phyloP scores from a whole-genome alignment of 2,888 invertebrate species.

The Coleophora flavipennella region DNA sequence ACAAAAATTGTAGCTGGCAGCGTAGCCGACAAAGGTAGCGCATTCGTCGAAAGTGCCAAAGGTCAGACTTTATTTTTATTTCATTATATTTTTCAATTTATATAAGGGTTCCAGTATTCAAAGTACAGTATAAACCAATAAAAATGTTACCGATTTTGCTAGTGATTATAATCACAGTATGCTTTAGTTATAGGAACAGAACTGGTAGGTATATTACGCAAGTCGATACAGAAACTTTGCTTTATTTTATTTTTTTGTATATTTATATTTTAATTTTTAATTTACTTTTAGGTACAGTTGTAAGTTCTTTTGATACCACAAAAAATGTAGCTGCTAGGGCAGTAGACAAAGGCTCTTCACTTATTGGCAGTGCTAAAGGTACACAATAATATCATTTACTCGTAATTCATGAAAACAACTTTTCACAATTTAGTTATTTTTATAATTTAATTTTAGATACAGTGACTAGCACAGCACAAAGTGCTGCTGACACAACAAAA shows the following conservation, averaged over 20 bases:
- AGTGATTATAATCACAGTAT: too few relatives aligned
- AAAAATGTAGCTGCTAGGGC: constrained; percentile 35
- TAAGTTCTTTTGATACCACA: constrained; percentile 32
- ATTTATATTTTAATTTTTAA: too few relatives aligned
- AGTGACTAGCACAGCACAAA: constrained; percentile 20
- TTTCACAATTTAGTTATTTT: too few relatives aligned
- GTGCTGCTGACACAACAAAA: constrained; percentile 32
- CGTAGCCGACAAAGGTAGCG: constrained; percentile 36
- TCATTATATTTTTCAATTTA: constrained; percentile 12
- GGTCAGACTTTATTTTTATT: constrained; percentile 17
- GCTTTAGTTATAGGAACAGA: too few relatives aligned
- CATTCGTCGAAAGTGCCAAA: constrained; percentile 28
- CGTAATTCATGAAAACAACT: too few relatives aligned
- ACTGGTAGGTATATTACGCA: too few relatives aligned
- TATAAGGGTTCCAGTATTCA: too few relatives aligned
- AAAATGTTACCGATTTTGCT: too few relatives aligned
- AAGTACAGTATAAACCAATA: too few relatives aligned
- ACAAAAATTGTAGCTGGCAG: constrained; percentile 35
- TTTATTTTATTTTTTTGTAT: too few relatives aligned
- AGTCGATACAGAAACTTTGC: too few relatives aligned
- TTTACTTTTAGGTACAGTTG: constrained; percentile 13
- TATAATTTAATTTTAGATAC: constrained; percentile 14
- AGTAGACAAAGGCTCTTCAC: constrained; percentile 29
- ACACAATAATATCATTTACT: constrained; percentile 5
- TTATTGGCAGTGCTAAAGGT: constrained; percentile 31